Evolutionary conservation across 2,888 invertebrate genomes (phyloP).

Genomic region (Cerastis rubricosa): DNA sequence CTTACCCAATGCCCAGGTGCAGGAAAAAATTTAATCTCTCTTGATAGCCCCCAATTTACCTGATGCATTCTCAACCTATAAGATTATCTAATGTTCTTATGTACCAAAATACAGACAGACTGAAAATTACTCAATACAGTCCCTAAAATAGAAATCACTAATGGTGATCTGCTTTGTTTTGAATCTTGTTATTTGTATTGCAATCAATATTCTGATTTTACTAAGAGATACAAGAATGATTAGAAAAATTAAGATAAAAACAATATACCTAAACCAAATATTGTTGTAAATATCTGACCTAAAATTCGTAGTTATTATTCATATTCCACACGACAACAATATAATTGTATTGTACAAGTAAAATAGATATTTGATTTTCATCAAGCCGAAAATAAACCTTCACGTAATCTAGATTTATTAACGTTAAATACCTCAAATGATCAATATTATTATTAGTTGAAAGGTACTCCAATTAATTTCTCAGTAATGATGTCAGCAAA

Average conservation of each 20-base stretch:
- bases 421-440: conserved; percentile 2
- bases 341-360: background rate
- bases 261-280: background rate
- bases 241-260: background rate
- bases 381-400: conserved; percentile 1
- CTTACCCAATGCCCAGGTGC: no score
- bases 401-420: no score
- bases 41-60: no score
- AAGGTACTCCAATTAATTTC: conserved; percentile 35
- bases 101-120: background rate
- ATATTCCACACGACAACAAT: background rate
- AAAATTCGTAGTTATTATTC: background rate
- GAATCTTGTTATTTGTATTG: background rate
- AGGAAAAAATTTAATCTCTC: background rate
- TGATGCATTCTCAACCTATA: background rate
- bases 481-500: conserved; percentile 37
- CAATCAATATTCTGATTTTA: background rate
- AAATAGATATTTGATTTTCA: background rate
- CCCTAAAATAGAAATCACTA: background rate
- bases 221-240: background rate
- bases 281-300: background rate
- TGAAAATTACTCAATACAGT: background rate
- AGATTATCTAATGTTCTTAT: background rate
- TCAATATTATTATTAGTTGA: background rate
- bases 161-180: background rate